These are phyloP conservation scores for Dendrocincla fuliginosa DNA, from an alignment of 2,797 vertebrate species.

Conservation along the genomic window DNA sequence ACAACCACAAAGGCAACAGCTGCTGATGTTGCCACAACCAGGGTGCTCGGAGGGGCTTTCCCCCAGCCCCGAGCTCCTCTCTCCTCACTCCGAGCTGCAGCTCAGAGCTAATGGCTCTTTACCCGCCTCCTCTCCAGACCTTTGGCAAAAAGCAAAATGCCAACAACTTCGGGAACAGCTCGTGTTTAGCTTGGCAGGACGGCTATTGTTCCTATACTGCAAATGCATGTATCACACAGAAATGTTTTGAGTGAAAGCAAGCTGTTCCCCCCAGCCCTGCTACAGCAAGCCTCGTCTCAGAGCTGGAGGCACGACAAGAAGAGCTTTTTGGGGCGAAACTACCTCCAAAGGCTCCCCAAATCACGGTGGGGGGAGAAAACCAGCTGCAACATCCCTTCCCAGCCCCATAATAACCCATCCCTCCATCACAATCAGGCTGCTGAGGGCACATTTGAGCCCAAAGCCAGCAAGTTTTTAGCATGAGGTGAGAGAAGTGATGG, in stretches of 20 bases:
- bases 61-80: neutral
- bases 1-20: accelerated
- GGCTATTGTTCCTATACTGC: conserved; percentile 20
- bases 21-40: neutral
- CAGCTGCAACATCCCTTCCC: neutral
- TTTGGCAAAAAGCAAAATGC: conserved; percentile 7
- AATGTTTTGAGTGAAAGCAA: neutral
- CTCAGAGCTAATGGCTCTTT: neutral
- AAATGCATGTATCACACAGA: neutral
- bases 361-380: neutral
- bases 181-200: conserved; percentile 35
- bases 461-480: neutral
- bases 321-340: neutral
- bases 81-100: neutral
- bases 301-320: neutral
- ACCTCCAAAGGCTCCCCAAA: neutral
- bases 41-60: accelerated
- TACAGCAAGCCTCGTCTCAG: neutral
- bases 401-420: neutral
- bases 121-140: neutral
- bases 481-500: neutral
- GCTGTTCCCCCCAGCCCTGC: neutral
- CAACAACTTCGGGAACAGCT: conserved; percentile 15
- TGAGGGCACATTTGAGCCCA: neutral
- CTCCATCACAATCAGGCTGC: neutral